Evolutionary conservation across 1,140 invertebrate genomes (phyloP), one percentile per base, ranked within the genome.

Genomic region (Calliopsis andreniformis): DNA sequence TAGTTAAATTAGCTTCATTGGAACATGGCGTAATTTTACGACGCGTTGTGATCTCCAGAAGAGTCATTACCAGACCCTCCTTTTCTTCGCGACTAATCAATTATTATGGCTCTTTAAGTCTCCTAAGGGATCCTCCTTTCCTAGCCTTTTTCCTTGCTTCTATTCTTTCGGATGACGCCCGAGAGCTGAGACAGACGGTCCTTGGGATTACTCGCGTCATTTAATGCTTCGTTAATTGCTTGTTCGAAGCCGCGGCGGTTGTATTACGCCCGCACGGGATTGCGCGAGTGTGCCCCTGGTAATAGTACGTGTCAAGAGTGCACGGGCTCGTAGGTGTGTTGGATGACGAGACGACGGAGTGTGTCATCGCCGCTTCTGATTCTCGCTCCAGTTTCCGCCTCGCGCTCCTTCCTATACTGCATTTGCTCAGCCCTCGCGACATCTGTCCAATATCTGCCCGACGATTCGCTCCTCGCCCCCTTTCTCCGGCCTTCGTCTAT

Each of bases 401-500:
- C 58, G 49, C 58, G 63, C 73, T 82, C 70, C 64, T 82, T 83
- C 69, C 35, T 39, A 10, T 10, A 10, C 42, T 55, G 63, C 76
- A 79, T 83, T 83, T 70, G 69, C 76, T 75, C 80, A 83, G 79
- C 56, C 43, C 68, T 77, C 63, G 62, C 68, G 82, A 84, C 82
- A 84, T 84, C 82, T 84, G 82, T 80, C 82, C 78, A 73, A 84
- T 84, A 78, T 83, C 75, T 55, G 56, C 28, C 56, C 30, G 42
- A 62, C 51, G 56, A 66, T 69, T 23, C 43, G 14, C 30, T 12
- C n/a, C 42, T 47, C n/a, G 59, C 16, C 42, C 25, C 47, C 56
- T 62, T 23, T 62, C 39, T 39, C 14, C 70, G 1, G 23, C 28
- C 10, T n/a, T 23, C 49, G 39, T 61, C n/a, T 42, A 62, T 76